Evolutionary conservation across 1,140 invertebrate species (phyloP), one percentile per base, ranked within the genome.

Genomic region (Tetragonula clypearis): DNA sequence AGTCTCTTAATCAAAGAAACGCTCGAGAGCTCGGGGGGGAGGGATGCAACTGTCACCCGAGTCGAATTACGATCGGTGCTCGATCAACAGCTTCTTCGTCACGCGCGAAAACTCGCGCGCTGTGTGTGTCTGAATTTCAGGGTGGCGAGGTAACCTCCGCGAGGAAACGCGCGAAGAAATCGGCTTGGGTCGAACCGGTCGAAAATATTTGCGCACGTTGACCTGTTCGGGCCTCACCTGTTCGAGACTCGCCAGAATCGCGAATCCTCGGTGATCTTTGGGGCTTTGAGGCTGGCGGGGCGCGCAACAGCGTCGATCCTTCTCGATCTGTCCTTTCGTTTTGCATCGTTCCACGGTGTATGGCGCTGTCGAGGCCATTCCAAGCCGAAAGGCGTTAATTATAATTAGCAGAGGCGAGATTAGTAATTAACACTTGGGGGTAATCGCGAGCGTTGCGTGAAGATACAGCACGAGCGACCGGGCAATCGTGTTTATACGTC

Each of bases 371-470:
- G 81, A 87, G 87, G 88, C 85, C 90, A 88, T 87, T 84, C 89
- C 85, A 76, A 78, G 71, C 84, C 93, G 93, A 93, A 93, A 93
- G 92, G 93, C 93, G 93, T 95, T 95, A 94, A 95, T 95, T 94
- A 94, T 94, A 94, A 95, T 95, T 94, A 95, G 94, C 92, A 93
- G 92, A 92, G 90, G 92, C 90, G 92, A 93, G 93, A 94, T 94
- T 94, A 94, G 93, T 94, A 94, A 95, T 95, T 94, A 95, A 94
- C 94, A 94, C 92, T 94, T 92, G 93, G 90, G 92, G 92, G 92
- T 94, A 94, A 94, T 94, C 93, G 93, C 87, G 88, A 81, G 76
- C 89, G 87, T 86, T 87, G 91, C 87, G 89, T 90, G 89, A 89
- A 90, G 87, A 82, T 78, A 81, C 88, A 85, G 84, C 75, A 82